Evolutionary conservation across 1,140 invertebrate genomes (phyloP).

Genomic region (Cherax destructor): DNA sequence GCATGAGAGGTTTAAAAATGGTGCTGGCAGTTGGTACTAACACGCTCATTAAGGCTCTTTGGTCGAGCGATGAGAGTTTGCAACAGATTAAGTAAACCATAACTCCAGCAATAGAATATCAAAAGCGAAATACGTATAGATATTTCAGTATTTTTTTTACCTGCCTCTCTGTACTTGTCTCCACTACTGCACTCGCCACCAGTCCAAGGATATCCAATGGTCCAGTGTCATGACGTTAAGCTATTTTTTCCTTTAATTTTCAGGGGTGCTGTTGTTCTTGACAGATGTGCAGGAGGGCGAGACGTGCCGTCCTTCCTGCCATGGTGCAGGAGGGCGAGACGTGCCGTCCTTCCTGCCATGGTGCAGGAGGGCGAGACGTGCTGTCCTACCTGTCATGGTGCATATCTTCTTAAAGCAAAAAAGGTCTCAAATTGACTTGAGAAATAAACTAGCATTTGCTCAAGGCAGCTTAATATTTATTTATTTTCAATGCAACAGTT

Average conservation of each 20-base stretch:
- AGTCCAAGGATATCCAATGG: slow-evolving; percentile 42
- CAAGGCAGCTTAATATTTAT: slow-evolving; percentile 56
- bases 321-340: too few species aligned
- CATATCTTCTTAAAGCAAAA: slow-evolving; percentile 32
- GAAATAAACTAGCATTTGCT: slow-evolving; percentile 32
- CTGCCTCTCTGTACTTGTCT: not conserved
- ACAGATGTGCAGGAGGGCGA: not conserved
- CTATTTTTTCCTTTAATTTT: slow-evolving; percentile 55
- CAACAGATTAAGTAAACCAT: too few species aligned
- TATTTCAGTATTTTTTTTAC: not conserved
- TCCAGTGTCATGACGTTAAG: slow-evolving; percentile 32
- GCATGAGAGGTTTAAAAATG: too few species aligned
- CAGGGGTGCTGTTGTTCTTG: slow-evolving; percentile 42
- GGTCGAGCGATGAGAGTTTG: too few species aligned
- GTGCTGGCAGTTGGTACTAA: too few species aligned
- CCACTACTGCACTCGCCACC: slow-evolving; percentile 16
- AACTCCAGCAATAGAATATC: too few species aligned
- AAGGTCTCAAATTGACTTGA: slow-evolving; percentile 41
- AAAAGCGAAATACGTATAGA: not conserved
- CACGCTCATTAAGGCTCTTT: too few species aligned
- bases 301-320: not conserved
- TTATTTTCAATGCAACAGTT: slow-evolving; percentile 43
- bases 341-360: not conserved
- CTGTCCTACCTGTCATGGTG: not conserved
- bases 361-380: too few species aligned